phyloP scores from a whole-genome alignment of 2,888 invertebrate genomes.

The Drosophila rubida region DNA sequence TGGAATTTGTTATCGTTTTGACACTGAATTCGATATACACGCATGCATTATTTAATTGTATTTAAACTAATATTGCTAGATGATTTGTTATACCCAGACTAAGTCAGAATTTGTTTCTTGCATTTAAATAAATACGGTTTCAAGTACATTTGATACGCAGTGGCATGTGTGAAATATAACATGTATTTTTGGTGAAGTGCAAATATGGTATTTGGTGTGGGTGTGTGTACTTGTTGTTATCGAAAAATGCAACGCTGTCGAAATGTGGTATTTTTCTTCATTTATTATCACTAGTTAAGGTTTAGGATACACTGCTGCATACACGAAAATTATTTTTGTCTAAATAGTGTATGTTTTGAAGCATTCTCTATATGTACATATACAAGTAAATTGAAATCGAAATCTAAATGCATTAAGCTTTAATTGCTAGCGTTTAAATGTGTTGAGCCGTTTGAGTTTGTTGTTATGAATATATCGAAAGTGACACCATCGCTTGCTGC shows the following conservation, averaged over 20 bases:
- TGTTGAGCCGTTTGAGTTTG: slow-evolving; percentile 55
- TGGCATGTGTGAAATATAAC: background rate
- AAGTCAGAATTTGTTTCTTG: too few species aligned
- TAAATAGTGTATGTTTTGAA: slow-evolving; percentile 73
- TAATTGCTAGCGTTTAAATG: slow-evolving; percentile 54
- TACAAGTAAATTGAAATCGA: slow-evolving; percentile 41
- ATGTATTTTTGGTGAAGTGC: slow-evolving; percentile 3
- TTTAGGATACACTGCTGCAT: slow-evolving; percentile 70
- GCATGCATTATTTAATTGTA: background rate
- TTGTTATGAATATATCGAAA: slow-evolving; percentile 81
- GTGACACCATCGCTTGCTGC: slow-evolving; percentile 80
- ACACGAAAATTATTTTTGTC: slow-evolving; percentile 75
- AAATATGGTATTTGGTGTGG: slow-evolving; percentile 54
- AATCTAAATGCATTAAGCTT: slow-evolving; percentile 52
- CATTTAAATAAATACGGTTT: too few species aligned
- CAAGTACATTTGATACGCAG: background rate
- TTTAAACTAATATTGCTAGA: background rate
- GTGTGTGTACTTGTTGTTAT: slow-evolving; percentile 57
- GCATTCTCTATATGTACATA: slow-evolving; percentile 65
- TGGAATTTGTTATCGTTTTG: background rate
- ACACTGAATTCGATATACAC: background rate
- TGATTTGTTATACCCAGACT: background rate
- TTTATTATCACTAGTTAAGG: slow-evolving; percentile 66
- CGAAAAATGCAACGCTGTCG: slow-evolving; percentile 62
- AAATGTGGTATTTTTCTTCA: slow-evolving; percentile 64